Percentiles rank a stretch among this genome's conserved stretches.
Evolutionary conservation across 2,888 invertebrate species (phyloP).

Genomic region (Pammene aurita): DNA sequence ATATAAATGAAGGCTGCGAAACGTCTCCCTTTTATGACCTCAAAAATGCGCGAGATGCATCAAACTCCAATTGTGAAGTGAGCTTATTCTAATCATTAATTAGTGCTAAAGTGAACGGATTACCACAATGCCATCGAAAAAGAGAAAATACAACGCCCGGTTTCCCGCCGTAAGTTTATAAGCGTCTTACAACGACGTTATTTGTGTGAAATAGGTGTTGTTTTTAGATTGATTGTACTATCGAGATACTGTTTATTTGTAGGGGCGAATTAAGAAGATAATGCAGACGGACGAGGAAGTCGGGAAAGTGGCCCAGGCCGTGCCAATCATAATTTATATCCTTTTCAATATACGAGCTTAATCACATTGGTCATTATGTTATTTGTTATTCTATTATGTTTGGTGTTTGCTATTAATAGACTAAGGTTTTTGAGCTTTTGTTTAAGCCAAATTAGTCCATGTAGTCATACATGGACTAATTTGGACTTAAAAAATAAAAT

Average conservation of each 20-base stretch:
- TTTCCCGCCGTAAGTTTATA: conserved; percentile 94
- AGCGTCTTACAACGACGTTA: conserved; percentile 47
- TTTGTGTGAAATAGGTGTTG: conserved; percentile 63
- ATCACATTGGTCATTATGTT: conserved; percentile 23
- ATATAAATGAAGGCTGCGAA: conserved; percentile 79
- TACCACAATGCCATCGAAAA: conserved; percentile 94
- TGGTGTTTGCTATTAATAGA: conserved; percentile 34
- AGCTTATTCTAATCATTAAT: conserved; percentile 70
- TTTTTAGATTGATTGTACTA: conserved; percentile 69
- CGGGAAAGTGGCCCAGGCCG: conserved; percentile 99
- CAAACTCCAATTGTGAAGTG: conserved; percentile 69
- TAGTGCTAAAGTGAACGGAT: conserved; percentile 71
- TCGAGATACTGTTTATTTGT: conserved; percentile 78
- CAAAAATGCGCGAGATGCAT: conserved; percentile 83
- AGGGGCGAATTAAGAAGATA: conserved; percentile 99
- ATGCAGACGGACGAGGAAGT: conserved; percentile 99
- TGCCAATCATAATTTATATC: conserved; percentile 99
- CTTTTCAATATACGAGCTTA: conserved; percentile 82
- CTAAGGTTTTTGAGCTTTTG: conserved; percentile 32
- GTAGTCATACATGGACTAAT: no score
- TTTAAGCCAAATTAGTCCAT: no score
- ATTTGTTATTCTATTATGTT: conserved; percentile 36
- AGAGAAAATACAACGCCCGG: conserved; percentile 98
- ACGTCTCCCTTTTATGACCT: conserved; percentile 82
- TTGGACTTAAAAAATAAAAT: no score